Base-by-base conservation (phyloP, 2,888 invertebrate genomes). In the Miltochrista miniata region DNA sequence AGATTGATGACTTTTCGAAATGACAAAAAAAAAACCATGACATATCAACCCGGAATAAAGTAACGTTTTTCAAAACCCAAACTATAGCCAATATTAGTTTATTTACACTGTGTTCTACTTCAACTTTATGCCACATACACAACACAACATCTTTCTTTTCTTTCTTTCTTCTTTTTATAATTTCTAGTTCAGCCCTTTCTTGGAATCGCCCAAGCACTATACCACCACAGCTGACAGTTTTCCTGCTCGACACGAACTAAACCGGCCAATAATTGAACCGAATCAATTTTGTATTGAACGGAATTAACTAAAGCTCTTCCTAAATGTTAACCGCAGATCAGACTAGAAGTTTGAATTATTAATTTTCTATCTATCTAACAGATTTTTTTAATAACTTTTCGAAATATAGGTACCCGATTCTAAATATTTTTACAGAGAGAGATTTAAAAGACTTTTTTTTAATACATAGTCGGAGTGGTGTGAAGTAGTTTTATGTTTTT, bases 221-320 rank as follows among this genome's bases (percentile, higher is more conserved):
- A 44, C 44, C 36, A 43, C 44, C 12, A 11, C 37, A 35, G 35
- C 30, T 8, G 12, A 14, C 33, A 45, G 48, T 24, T 38, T 18
- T 38, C 42, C 14, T 38, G 40, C 14, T 44, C 34, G 36, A 48
- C 24, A 45, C 12, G 34, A 34, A 44, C 37, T 42, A 29, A 41
- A 40, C 31, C 9, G 43, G 14, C 41, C 35, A 50, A 38, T 46
- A 46, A 36, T 46, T 47, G 11, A n/a, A 49, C 1, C 12, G 8
- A 14, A 49, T 43, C 36, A 7, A 50, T 45, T 35, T 9, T 37
- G 24, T 37, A 18, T 44, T 12, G 14, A 40, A 53, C 15, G 8
- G 40, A 49, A 48, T 42, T 41, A 34, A 40, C 35, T 51, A 18
- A 45, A 39, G 43, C n/a, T 47, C 12, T 35, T 35, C 3, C 12